These are phyloP conservation scores for Cantharis nigra DNA, from an alignment of 2,888 invertebrate species.

Conservation along the genomic window DNA sequence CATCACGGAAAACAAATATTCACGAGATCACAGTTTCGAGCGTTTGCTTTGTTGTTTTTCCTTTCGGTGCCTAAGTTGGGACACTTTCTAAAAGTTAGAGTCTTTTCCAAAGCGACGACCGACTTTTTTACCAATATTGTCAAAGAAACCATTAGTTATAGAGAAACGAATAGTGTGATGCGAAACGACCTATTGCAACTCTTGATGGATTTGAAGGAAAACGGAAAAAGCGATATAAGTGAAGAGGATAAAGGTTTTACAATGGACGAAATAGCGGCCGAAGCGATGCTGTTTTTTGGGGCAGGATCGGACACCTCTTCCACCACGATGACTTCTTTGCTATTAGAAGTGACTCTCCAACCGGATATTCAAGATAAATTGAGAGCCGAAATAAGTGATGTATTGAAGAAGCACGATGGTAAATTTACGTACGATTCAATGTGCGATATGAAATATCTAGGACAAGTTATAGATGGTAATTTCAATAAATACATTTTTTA, in stretches of 20 bases:
- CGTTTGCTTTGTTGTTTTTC: background rate
- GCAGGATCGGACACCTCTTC: constrained; percentile 59
- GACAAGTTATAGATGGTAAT: constrained; percentile 52
- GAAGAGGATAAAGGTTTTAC: constrained; percentile 22
- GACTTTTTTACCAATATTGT: constrained; percentile 40
- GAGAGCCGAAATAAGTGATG: constrained; percentile 49
- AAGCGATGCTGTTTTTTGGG: constrained; percentile 55
- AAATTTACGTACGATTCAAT: constrained; percentile 53
- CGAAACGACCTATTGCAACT: constrained; percentile 51
- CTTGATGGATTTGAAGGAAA: constrained; percentile 41
- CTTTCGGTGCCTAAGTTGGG: constrained; percentile 20
- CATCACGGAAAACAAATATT: background rate
- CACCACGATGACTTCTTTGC: constrained; percentile 50
- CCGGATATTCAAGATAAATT: constrained; percentile 54
- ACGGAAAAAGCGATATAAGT: constrained; percentile 1
- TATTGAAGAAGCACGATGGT: constrained; percentile 44
- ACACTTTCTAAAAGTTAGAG: constrained; percentile 30
- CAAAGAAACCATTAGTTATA: constrained; percentile 34
- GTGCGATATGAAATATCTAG: constrained; percentile 55
- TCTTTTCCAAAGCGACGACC: constrained; percentile 34
- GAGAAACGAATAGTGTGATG: constrained; percentile 35
- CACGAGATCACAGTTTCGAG: background rate
- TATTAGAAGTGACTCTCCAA: constrained; percentile 53
- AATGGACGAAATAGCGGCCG: constrained; percentile 45
- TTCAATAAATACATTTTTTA: background rate